Conservation (phyloP, 2,888 invertebrate species). For the Nemotelus pantherinus region DNA sequence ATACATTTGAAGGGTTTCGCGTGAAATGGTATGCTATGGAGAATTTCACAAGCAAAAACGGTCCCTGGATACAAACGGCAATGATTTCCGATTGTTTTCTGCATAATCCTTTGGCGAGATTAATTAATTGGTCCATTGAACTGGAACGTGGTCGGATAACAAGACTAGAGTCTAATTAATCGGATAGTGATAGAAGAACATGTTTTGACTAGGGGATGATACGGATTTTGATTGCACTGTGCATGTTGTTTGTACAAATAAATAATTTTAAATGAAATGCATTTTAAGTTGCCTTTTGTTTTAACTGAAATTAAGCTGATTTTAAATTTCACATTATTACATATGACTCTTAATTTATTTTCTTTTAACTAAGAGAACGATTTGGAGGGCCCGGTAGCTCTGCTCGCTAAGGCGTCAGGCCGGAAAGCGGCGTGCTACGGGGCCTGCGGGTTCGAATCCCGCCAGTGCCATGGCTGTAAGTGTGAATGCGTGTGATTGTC, state of each 20-base stretch:
- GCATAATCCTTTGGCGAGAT: conserved; percentile 37
- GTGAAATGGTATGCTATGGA: not conserved
- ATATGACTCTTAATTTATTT: too few species aligned
- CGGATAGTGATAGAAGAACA: conserved; percentile 15
- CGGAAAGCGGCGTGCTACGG: too few species aligned
- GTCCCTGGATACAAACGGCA: conserved; percentile 11
- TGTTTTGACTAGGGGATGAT: conserved; percentile 11
- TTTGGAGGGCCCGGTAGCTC: too few species aligned
- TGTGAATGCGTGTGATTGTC: too few species aligned
- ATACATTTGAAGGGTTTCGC: not conserved
- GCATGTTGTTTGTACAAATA: not conserved
- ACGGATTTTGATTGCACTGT: conserved; percentile 6
- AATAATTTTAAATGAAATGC: too few species aligned
- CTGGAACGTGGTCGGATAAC: conserved; percentile 37
- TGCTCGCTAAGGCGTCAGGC: too few species aligned
- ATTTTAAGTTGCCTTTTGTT: too few species aligned
- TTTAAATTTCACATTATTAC: too few species aligned
- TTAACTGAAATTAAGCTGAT: too few species aligned
- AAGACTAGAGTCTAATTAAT: conserved; percentile 21
- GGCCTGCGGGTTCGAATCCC: too few species aligned
- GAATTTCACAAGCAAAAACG: conserved; percentile 13
- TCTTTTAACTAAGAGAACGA: too few species aligned
- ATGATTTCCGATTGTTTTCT: conserved; percentile 39
- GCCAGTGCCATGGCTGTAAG: too few species aligned
- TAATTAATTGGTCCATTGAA: conserved; percentile 42